Percentiles rank a stretch among this genome's conserved stretches.
Conservation (phyloP, 2,797 vertebrate species). For the Sebastes paucispinis region DNA sequence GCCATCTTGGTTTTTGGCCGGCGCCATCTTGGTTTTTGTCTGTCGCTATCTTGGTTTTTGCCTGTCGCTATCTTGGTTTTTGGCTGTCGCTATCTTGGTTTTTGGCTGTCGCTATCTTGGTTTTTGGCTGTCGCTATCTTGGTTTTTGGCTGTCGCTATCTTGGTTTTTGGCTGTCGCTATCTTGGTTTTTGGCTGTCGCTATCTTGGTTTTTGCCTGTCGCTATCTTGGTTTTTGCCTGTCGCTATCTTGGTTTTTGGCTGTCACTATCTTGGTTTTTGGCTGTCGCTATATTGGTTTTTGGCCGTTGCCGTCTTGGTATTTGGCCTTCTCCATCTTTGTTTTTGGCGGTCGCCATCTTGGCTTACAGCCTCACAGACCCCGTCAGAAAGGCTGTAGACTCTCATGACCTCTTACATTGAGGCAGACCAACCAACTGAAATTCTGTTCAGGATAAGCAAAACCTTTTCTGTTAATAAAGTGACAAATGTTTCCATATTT, state of each 20-base stretch:
- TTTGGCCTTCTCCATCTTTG: rapidly evolving
- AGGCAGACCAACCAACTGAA: too few relatives aligned
- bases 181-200: rapidly evolving
- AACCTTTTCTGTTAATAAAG: rapidly evolving
- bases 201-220: rapidly evolving
- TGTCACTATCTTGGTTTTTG: rapidly evolving
- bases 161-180: rapidly evolving
- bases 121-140: rapidly evolving
- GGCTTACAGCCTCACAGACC: too few relatives aligned
- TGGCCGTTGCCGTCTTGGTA: too few relatives aligned
- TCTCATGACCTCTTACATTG: too few relatives aligned
- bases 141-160: rapidly evolving
- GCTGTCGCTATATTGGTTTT: rapidly evolving
- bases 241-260: rapidly evolving
- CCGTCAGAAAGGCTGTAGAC: too few relatives aligned
- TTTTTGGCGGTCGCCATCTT: too few relatives aligned
- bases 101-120: rapidly evolving
- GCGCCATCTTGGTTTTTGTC: rapidly evolving
- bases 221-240: rapidly evolving
- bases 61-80: rapidly evolving
- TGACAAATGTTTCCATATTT: not conserved
- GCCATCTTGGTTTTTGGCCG: rapidly evolving
- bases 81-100: too few relatives aligned
- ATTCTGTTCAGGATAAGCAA: too few relatives aligned
- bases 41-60: too few relatives aligned